Conservation (phyloP, 2,113 vertebrate species). For the Corythoichthys haematopterus region DNA sequence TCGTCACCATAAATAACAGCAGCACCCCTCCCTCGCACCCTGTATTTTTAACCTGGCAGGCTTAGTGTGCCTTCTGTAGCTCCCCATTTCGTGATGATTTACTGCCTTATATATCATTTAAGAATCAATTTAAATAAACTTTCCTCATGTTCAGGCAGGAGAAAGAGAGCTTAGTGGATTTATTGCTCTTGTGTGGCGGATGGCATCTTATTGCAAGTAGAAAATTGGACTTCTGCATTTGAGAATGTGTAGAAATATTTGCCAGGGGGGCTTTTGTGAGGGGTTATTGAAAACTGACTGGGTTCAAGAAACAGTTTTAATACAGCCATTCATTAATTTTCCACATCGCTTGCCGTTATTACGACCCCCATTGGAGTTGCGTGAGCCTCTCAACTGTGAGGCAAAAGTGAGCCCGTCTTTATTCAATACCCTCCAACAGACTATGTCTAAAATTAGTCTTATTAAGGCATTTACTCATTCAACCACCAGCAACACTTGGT, state of each 20-base stretch:
- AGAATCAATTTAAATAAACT: conserved; percentile 51
- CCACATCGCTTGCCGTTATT: not conserved
- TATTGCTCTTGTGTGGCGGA: conserved; percentile 17
- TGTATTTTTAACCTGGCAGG: conserved; percentile 37
- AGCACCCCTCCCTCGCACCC: not conserved
- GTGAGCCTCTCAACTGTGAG: not conserved
- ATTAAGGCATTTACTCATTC: not conserved
- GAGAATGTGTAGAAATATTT: conserved; percentile 16
- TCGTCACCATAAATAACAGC: conserved; percentile 57
- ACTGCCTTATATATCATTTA: conserved; percentile 57
- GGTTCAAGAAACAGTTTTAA: conserved; percentile 3
- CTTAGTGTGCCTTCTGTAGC: conserved; percentile 21
- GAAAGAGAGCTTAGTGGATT: conserved; percentile 29
- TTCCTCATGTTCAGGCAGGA: conserved; percentile 38
- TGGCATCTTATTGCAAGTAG: conserved; percentile 23
- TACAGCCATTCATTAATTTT: not conserved
- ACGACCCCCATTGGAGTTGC: not conserved
- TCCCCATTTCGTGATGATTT: conserved; percentile 36
- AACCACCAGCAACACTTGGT: not conserved
- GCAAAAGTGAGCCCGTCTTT: not conserved
- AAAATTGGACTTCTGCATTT: conserved; percentile 19
- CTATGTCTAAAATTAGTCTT: not conserved
- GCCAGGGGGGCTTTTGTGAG: conserved; percentile 16
- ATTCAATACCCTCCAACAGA: not conserved
- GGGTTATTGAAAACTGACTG: not conserved